Evolutionary conservation across 2,113 vertebrate genomes (phyloP).

Genomic region (Pholis gunnellus): DNA sequence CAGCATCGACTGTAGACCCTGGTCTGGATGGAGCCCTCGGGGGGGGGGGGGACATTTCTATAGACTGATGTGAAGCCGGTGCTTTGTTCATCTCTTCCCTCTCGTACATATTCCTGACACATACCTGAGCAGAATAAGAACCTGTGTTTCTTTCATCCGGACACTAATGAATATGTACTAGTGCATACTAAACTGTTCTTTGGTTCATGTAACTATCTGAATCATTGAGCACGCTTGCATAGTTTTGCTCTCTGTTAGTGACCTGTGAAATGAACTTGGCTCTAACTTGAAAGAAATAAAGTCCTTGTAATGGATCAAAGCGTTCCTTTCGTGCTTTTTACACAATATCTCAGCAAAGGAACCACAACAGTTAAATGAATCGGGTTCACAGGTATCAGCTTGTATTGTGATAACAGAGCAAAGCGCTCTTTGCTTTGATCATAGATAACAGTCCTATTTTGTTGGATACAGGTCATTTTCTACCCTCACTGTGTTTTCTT

Average conservation of each 20-base stretch:
- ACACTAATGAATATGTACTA: constrained; percentile 20
- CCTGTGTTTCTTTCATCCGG: constrained; percentile 11
- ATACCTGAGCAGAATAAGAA: constrained; percentile 24
- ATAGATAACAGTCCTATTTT: neutral
- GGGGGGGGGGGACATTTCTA: neutral
- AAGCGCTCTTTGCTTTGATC: neutral
- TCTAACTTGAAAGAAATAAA: constrained; percentile 5
- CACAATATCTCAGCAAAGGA: neutral
- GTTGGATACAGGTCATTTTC: neutral
- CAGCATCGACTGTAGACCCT: neutral
- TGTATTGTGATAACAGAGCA: neutral
- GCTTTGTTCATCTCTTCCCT: neutral
- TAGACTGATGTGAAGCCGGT: neutral
- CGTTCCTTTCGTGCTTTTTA: neutral
- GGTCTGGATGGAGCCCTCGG: neutral
- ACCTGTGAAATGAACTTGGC: constrained; percentile 47
- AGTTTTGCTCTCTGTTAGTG: neutral
- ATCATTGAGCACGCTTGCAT: neutral
- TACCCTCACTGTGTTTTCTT: neutral
- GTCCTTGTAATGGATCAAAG: constrained; percentile 19
- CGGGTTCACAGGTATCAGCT: neutral
- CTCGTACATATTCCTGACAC: neutral
- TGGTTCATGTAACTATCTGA: constrained; percentile 6
- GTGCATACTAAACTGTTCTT: neutral
- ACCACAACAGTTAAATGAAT: neutral